These are phyloP conservation scores for Odontocolon sp. DNA, from an alignment of 2,888 invertebrate species.

Conservation along the genomic window DNA sequence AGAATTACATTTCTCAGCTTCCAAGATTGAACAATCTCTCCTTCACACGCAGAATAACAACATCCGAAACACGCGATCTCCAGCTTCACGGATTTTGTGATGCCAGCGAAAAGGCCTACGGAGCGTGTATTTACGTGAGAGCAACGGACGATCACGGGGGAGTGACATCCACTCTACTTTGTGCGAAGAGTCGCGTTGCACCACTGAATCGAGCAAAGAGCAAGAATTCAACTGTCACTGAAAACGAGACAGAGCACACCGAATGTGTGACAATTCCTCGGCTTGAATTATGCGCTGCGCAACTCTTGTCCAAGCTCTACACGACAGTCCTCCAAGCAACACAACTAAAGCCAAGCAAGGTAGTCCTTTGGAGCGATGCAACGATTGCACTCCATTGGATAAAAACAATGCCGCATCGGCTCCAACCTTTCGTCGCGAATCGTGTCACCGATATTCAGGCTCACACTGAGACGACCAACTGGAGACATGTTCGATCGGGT, in stretches of 20 bases:
- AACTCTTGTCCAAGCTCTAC: constrained; percentile 21
- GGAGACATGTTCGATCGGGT: constrained; percentile 24
- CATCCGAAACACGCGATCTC: not conserved
- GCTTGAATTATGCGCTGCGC: constrained; percentile 40
- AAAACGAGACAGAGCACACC: not conserved
- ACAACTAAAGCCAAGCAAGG: not conserved
- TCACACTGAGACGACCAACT: constrained; percentile 3
- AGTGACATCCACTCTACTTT: not conserved
- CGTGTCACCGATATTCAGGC: too few relatives aligned
- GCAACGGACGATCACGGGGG: not conserved
- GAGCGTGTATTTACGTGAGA: constrained; percentile 4
- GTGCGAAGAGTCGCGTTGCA: not conserved
- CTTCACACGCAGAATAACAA: not conserved
- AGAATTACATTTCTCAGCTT: constrained; percentile 14
- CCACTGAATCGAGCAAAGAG: not conserved
- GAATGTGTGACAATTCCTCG: constrained; percentile 26
- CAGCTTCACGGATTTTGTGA: constrained; percentile 36
- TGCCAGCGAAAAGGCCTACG: constrained; percentile 13
- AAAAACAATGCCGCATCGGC: constrained; percentile 5
- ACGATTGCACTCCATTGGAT: constrained; percentile 41
- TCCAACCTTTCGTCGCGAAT: too few relatives aligned
- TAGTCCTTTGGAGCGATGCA: constrained; percentile 38
- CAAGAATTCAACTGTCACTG: too few relatives aligned
- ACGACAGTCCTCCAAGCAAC: constrained; percentile 5
- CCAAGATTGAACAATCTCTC: not conserved